phyloP scores from a whole-genome alignment of 2,797 vertebrate genomes.

The Cynopterus sphinx region DNA sequence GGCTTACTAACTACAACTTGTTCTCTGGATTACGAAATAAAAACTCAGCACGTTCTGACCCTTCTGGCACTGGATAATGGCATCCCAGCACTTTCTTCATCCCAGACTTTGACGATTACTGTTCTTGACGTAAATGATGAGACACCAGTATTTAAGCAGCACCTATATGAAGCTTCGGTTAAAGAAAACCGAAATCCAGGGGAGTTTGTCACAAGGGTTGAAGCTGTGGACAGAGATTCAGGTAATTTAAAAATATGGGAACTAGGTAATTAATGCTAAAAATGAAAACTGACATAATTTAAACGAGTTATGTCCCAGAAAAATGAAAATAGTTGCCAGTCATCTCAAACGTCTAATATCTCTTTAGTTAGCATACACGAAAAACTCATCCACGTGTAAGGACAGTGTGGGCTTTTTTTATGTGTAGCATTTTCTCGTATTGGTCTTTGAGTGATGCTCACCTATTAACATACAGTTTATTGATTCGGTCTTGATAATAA shows the following conservation, averaged over 20 bases:
- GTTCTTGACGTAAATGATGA: constrained; percentile 94
- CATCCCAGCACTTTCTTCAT: constrained; percentile 88
- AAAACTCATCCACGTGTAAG: background rate
- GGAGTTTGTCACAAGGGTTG: constrained; percentile 87
- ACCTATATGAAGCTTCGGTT: constrained; percentile 87
- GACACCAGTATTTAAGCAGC: constrained; percentile 87
- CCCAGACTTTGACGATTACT: constrained; percentile 89
- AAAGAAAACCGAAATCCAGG: constrained; percentile 91
- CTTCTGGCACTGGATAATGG: constrained; percentile 89
- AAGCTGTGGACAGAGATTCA: constrained; percentile 91
- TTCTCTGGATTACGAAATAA: constrained; percentile 89
- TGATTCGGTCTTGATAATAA: background rate
- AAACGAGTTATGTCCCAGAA: background rate
- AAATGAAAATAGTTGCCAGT: background rate
- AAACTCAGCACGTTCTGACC: constrained; percentile 86
- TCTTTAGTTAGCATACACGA: background rate
- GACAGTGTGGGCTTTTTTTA: background rate
- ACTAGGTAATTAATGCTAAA: background rate
- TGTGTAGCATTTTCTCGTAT: background rate
- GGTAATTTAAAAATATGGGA: constrained; percentile 84
- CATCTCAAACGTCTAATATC: background rate
- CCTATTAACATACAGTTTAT: background rate
- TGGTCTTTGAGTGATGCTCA: background rate
- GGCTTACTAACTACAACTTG: constrained; percentile 89
- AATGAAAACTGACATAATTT: background rate